Percentiles rank a stretch among this genome's conserved stretches.
Evolutionary conservation across 2,888 invertebrate species (phyloP).

Genomic region (Corbicula japonica): DNA sequence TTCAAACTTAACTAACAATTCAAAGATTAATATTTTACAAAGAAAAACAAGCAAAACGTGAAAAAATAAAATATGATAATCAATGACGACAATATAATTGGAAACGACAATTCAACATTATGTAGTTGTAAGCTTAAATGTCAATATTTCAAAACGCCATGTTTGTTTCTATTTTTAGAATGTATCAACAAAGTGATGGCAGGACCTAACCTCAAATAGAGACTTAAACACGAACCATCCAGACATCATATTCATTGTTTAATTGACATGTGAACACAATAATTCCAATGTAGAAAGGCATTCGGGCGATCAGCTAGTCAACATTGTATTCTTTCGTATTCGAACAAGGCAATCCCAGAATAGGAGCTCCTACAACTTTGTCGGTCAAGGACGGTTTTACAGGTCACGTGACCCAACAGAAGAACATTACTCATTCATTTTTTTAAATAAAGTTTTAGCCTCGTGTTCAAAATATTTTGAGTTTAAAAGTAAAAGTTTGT

Average conservation of each 20-base stretch:
- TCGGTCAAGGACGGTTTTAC: slow-evolving; percentile 68
- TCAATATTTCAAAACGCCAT: no score
- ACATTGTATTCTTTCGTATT: slow-evolving; percentile 30
- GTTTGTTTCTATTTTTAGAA: slow-evolving; percentile 93
- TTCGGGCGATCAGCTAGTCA: slow-evolving; percentile 21
- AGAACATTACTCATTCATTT: slow-evolving; percentile 14
- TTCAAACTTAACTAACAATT: no score
- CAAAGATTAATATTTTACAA: no score
- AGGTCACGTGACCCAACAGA: slow-evolving; percentile 57
- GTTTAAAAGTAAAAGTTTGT: slow-evolving; percentile 55
- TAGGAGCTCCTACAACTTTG: slow-evolving; percentile 64
- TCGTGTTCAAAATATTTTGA: slow-evolving; percentile 25
- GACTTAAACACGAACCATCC: slow-evolving; percentile 27
- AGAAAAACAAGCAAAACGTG: no score
- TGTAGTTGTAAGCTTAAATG: not conserved
- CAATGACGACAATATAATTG: not conserved
- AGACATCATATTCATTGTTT: slow-evolving; percentile 46
- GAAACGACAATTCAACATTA: not conserved
- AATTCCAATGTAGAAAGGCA: slow-evolving; percentile 41
- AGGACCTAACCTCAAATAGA: slow-evolving; percentile 67
- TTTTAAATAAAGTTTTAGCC: slow-evolving; percentile 22
- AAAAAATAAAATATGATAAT: not conserved
- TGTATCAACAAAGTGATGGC: slow-evolving; percentile 95
- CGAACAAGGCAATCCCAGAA: slow-evolving; percentile 40
- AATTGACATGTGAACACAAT: slow-evolving; percentile 25